Conservation (phyloP, 2,888 invertebrate genomes). For the Drosophila hamatofila region DNA sequence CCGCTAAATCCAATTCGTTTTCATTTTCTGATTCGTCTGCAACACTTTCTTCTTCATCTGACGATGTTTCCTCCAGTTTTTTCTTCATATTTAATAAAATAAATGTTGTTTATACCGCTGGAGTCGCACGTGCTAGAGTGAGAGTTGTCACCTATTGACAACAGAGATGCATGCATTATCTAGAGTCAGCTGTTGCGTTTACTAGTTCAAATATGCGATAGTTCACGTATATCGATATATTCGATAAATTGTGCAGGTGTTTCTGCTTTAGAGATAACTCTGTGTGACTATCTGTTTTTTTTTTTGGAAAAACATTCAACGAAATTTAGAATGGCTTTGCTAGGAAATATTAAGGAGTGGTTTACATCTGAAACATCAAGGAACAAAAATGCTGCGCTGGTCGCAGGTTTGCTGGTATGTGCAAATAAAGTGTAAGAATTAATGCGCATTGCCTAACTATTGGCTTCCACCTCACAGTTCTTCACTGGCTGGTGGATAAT, state of each 20-base stretch:
- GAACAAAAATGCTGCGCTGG: constrained; percentile 93
- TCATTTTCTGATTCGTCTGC: constrained; percentile 32
- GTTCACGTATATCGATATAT: constrained; percentile 3
- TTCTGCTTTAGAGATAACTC: constrained; percentile 20
- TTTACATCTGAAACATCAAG: constrained; percentile 94
- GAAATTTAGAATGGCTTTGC: constrained; percentile 86
- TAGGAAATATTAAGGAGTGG: constrained; percentile 92
- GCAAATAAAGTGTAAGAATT: constrained; percentile 36
- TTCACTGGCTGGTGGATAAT: constrained; percentile 99
- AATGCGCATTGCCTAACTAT: constrained; percentile 22
- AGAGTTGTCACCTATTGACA: constrained; percentile 15
- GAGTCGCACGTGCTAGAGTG: constrained; percentile 41
- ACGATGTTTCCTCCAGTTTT: constrained; percentile 33
- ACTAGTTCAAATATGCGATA: not conserved
- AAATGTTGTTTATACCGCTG: constrained; percentile 42
- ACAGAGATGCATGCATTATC: not conserved
- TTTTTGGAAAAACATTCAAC: constrained; percentile 33
- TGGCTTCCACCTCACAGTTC: constrained; percentile 88
- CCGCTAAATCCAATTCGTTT: constrained; percentile 59
- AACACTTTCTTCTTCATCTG: constrained; percentile 32
- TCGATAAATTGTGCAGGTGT: constrained; percentile 30
- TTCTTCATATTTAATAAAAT: constrained; percentile 60
- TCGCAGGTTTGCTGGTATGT: constrained; percentile 94
- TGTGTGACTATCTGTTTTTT: constrained; percentile 29
- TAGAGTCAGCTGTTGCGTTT: constrained; percentile 15